Conservation (phyloP, 2,888 invertebrate genomes). For the Dinocampus coccinellae region DNA sequence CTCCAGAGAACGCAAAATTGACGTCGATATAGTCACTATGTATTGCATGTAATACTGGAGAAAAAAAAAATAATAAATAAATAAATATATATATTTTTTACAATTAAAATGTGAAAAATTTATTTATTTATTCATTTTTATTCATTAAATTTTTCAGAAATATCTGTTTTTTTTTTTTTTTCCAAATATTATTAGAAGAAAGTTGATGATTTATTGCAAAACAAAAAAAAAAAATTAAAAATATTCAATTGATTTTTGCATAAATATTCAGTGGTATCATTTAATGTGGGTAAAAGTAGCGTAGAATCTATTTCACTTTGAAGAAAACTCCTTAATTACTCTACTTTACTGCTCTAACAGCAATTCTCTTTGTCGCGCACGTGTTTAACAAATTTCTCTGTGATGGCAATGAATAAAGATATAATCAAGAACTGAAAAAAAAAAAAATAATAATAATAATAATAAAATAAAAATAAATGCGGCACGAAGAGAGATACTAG, state of each 20-base stretch:
- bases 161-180: no score
- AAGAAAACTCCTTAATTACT: slow-evolving; percentile 44
- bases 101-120: neutral
- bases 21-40: neutral
- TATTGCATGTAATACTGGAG: neutral
- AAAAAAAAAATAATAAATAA: no score
- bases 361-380: slow-evolving; percentile 37
- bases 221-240: neutral
- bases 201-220: neutral
- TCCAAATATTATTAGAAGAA: neutral
- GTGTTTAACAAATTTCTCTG: slow-evolving; percentile 36
- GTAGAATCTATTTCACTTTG: slow-evolving; percentile 31
- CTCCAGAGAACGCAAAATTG: neutral
- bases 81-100: no score
- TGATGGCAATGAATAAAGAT: neutral
- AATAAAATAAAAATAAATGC: neutral
- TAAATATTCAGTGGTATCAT: slow-evolving; percentile 35
- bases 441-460: no score
- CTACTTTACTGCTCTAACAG: slow-evolving; percentile 39
- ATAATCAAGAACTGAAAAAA: neutral
- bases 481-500: neutral
- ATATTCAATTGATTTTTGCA: neutral
- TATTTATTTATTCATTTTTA: no score
- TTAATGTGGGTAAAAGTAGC: slow-evolving; percentile 34
- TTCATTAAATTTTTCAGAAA: no score